phyloP scores from a whole-genome alignment of 2,113 vertebrate species.

The Saguinus imperator region DNA sequence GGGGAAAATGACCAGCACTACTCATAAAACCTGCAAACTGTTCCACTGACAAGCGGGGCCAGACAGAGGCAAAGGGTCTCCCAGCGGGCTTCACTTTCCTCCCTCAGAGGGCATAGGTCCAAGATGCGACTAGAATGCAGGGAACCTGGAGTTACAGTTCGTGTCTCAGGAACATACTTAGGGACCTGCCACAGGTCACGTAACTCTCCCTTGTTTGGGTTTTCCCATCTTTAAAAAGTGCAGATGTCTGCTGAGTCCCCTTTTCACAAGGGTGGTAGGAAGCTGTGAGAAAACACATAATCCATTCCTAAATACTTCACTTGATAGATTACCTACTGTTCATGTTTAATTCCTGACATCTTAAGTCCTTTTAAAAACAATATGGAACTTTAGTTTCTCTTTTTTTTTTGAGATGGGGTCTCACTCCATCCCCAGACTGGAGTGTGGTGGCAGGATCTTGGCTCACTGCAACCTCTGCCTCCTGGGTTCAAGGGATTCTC shows the following conservation, averaged over 20 bases:
- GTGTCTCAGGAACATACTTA: background rate
- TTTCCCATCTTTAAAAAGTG: background rate
- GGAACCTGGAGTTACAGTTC: background rate
- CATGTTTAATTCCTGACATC: background rate
- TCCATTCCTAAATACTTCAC: background rate
- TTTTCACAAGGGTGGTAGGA: background rate
- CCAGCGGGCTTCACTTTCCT: background rate
- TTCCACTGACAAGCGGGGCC: constrained; percentile 2
- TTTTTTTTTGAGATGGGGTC: too few species aligned
- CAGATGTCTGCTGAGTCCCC: background rate
- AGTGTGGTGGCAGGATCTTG: too few species aligned
- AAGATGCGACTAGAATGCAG: background rate
- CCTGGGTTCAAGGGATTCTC: too few species aligned
- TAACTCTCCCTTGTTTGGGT: background rate
- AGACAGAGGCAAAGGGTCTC: background rate
- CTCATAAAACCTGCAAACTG: constrained; percentile 45
- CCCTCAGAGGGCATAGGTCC: background rate
- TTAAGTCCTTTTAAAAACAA: background rate
- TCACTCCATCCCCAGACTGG: too few species aligned
- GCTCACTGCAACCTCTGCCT: too few species aligned
- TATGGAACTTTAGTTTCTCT: background rate
- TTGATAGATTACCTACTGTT: background rate
- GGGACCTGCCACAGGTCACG: background rate
- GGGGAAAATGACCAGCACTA: constrained; percentile 50
- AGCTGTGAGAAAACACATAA: background rate